phyloP scores from a whole-genome alignment of 2,797 vertebrate genomes.

The Luscinia luscinia region DNA sequence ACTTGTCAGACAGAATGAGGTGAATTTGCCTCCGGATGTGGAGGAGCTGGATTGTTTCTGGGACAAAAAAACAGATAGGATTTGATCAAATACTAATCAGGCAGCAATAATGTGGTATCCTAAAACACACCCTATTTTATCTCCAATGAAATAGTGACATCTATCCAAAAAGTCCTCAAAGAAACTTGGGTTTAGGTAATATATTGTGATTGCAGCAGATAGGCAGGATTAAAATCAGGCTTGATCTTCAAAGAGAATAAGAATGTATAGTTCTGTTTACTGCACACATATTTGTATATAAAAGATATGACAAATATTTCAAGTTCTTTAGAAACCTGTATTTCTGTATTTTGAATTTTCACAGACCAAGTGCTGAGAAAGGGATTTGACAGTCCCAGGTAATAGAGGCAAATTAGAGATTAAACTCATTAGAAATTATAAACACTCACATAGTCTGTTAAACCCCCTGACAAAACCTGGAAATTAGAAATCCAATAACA shows the following conservation, averaged over 20 bases:
- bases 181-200: constrained; percentile 53
- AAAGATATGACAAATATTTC: constrained; percentile 50
- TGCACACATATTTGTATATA: constrained; percentile 36
- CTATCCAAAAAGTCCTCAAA: constrained; percentile 55
- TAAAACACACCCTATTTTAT: constrained; percentile 24
- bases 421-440: constrained; percentile 63
- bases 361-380: not conserved
- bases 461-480: constrained; percentile 65
- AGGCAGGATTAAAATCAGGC: constrained; percentile 25
- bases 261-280: constrained; percentile 48
- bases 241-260: constrained; percentile 66
- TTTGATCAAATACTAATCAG: constrained; percentile 56
- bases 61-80: not conserved
- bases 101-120: constrained; percentile 42
- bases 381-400: constrained; percentile 42
- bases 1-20: constrained; percentile 62
- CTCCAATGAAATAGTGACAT: constrained; percentile 41
- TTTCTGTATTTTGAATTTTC: constrained; percentile 8
- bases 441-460: constrained; percentile 37
- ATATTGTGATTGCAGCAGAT: constrained; percentile 42
- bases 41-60: not conserved
- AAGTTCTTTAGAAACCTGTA: not conserved
- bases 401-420: constrained; percentile 49
- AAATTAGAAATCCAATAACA: constrained; percentile 75
- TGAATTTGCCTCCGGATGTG: constrained; percentile 1